Evolutionary conservation across 2,797 vertebrate genomes (phyloP), one percentile per base, ranked within the genome.

Genomic region (Labeo calbasu): DNA sequence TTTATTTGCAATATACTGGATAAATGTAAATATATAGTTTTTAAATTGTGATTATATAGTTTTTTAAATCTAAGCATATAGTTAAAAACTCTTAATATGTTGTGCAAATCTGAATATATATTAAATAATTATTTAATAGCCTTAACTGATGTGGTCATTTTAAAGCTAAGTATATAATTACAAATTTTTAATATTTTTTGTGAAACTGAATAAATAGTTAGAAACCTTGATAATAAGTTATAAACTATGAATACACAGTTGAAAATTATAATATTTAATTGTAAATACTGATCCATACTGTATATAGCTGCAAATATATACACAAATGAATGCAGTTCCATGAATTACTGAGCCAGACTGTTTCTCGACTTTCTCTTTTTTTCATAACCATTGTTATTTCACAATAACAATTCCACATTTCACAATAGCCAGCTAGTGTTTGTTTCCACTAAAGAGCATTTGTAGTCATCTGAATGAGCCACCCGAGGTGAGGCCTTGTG

Each of bases 401-500:
- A 32, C 63, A 65, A 65, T 15, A 32, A 32, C 63, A 32, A 65
- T 32, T 32, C 63, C 28, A 19, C 17, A 21, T 83, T 69, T 57
- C 36, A 14, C 50, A 77, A 77, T 46, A 23, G 48, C 61, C n/a
- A 0, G 14, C 19, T 73, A 51, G 57, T 8, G 21, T 76, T 75
- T 55, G 32, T 43, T 61, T 12, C 28, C 71, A 61, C 11, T 28
- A 17, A 59, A 48, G 25, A 57, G n/a, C n/a, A 12, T n/a, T 65
- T 50, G 40, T 70, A 69, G 57, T 15, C 46, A 32, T 70, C 25
- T 71, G 70, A 63, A 76, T 61, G 23, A 85, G 71, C 53, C 75
- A 48, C 71, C 68, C 19, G 46, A 80, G 40, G 73, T 66, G 40
- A 83, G 72, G 55, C 79, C 76, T 51, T 23, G 61, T 40, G 15